Base-by-base conservation (phyloP, 2,888 invertebrate genomes). In the Imbricaverruca yamaguchii region DNA sequence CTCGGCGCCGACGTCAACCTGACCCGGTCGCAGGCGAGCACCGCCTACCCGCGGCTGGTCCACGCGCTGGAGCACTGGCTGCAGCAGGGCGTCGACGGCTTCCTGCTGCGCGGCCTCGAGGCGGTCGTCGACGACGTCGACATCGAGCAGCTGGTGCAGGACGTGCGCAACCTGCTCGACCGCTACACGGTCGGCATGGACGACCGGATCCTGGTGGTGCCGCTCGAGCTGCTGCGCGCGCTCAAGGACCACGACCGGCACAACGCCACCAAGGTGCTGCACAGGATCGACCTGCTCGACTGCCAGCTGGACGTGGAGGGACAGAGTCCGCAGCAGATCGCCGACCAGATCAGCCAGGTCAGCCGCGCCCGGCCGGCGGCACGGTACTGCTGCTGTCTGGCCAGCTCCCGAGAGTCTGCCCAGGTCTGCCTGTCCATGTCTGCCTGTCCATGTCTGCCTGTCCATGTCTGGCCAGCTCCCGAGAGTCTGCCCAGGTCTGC, bases 61-160 rank as follows among this genome's bases (percentile, higher is more conserved):
- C 88, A 89, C 61, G 91, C 92, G 0, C 87, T 94, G 23, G 86
- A 88, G 55, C 90, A 90, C 85, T 95, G 94, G 94, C 86, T 91
- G 55, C 88, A 90, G n/a, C 89, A 91, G 83, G 94, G 93, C 12
- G 93, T 96, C 7, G 94, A 96, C 87, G 97, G 97, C 0, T 95
- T 97, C 87, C 94, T 95, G 86, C 88, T 97, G 12, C 94, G 94
- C 87, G 93, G 93, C 15, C 87, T 95, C 53, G 92, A 93, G 85
- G n/a, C 82, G 82, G 86, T 86, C 1, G 87, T 88, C 82, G 86
- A 86, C 63, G 83, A 84, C 0, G 87, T 90, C n/a, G 88, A 90
- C 39, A 90, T 91, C 82, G 88, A 91, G 11, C 86, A 87, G 83
- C 83, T 83, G 88, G 90, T 84, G 91, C 82, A 83, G 15, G 81